These are phyloP conservation scores for Rhinoderma darwinii DNA, from an alignment of 2,113 vertebrate species.

Conservation along the genomic window DNA sequence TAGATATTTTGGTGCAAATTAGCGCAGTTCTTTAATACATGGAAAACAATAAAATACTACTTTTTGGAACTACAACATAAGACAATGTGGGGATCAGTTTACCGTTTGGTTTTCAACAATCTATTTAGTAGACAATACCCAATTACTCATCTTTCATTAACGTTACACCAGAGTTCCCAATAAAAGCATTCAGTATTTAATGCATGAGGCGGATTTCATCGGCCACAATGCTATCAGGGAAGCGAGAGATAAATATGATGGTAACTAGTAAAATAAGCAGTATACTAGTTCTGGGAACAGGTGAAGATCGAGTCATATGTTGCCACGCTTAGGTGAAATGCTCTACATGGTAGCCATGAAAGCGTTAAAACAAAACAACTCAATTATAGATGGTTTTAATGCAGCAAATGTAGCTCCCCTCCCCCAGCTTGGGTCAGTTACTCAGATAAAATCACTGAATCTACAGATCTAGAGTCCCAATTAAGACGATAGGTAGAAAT, in stretches of 20 bases:
- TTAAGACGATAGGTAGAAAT: conserved; percentile 60
- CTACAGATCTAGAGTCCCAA: conserved; percentile 60
- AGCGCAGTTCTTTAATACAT: neutral
- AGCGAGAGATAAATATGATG: neutral
- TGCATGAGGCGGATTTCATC: neutral
- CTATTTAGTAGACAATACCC: neutral
- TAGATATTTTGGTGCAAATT: neutral
- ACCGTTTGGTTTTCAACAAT: neutral
- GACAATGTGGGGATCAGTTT: neutral
- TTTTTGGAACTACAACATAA: neutral
- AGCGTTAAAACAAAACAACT: conserved; percentile 55
- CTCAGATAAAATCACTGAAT: conserved; percentile 60
- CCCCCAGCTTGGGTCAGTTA: conserved; percentile 55
- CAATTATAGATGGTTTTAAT: conserved; percentile 57
- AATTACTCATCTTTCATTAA: neutral
- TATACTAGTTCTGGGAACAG: neutral
- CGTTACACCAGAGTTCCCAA: neutral
- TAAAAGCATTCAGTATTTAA: neutral
- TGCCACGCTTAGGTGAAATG: neutral
- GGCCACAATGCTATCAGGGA: neutral
- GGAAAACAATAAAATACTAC: neutral
- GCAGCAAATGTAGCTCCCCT: conserved; percentile 51
- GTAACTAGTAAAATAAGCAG: neutral
- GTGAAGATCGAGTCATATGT: neutral
- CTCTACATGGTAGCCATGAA: neutral